Conservation (phyloP, 2,888 invertebrate genomes). For the Nomada ferruginata region DNA sequence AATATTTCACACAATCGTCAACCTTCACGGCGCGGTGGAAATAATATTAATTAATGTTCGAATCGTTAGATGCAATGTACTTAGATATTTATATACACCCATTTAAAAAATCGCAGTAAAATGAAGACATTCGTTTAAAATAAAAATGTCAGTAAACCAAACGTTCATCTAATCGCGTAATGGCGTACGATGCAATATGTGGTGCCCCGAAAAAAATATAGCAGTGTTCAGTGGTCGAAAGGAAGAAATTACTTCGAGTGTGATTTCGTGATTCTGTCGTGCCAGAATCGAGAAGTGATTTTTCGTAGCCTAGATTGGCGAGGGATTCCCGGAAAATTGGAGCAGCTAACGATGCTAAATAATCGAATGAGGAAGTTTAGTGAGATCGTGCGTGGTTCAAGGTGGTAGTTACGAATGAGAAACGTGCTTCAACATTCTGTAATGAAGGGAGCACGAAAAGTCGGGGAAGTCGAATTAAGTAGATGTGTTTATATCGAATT, state of each 20-base stretch:
- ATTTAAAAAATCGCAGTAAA: constrained; percentile 47
- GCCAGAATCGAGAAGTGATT: background rate
- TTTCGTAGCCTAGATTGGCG: background rate
- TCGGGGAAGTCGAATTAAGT: background rate
- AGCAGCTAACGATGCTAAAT: background rate
- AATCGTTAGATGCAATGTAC: too few species aligned
- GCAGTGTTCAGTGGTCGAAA: background rate
- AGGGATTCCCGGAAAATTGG: constrained; percentile 10
- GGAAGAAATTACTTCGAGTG: constrained; percentile 11
- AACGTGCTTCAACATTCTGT: background rate
- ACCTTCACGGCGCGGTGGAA: too few species aligned
- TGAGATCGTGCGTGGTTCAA: background rate
- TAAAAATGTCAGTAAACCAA: constrained; percentile 8
- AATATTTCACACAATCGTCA: too few species aligned
- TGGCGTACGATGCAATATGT: constrained; percentile 52
- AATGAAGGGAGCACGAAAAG: background rate
- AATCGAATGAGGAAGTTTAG: constrained; percentile 3
- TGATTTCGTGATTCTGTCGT: background rate
- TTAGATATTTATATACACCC: too few species aligned
- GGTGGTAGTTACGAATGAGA: background rate
- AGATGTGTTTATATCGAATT: too few species aligned
- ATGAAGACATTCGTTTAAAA: too few species aligned
- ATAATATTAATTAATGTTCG: too few species aligned
- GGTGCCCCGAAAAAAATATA: constrained; percentile 33
- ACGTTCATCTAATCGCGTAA: constrained; percentile 69